Evolutionary conservation across 2,888 invertebrate species (phyloP), one percentile per base, ranked within the genome.

Genomic region (Pachydiplax longipennis): DNA sequence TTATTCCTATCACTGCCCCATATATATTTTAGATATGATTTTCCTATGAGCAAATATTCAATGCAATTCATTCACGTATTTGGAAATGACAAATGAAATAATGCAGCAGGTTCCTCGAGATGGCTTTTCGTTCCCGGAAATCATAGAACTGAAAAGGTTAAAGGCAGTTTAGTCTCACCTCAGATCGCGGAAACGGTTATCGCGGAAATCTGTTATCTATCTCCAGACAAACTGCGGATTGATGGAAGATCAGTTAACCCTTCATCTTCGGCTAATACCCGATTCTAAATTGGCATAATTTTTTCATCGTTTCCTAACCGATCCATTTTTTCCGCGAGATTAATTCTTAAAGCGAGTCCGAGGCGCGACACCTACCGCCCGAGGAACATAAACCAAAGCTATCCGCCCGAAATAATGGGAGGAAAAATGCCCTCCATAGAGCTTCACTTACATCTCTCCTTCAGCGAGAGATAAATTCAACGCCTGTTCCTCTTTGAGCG

Each of bases 281-380:
- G 73, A 13, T 31, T 5, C 53, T 12, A 73, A 73, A 73, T 73
- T 25, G 73, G 73, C 25, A 31, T 73, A 6, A 73, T 73, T 73
- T 73, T 73, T 73, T 31, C 73, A 25, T 73, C 25, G 25, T 1
- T 73, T 25, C 22, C 31, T 8, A 73, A 8, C 44, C 44, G 10
- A 5, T n/a, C n/a, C 65, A 73, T 73, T 83, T 58, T 58, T 58
- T 58, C 58, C 58, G 53, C 35, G 22, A 83, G 25, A 83, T 83
- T 83, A 83, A 83, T 83, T 31, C 83, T 35, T 31, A 83, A 83
- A 53, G 31, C 82, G 82, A 53, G 13, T 44, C 82, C 44, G 15
- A 83, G n/a, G 48, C 13, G 82, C 53, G 83, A 83, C 83, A 83
- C 83, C 83, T 58, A 83, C 83, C 58, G 58, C 31, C 53, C 53